Base-by-base conservation (phyloP, 2,888 invertebrate species). In the Dasysyrphus tricinctus region DNA sequence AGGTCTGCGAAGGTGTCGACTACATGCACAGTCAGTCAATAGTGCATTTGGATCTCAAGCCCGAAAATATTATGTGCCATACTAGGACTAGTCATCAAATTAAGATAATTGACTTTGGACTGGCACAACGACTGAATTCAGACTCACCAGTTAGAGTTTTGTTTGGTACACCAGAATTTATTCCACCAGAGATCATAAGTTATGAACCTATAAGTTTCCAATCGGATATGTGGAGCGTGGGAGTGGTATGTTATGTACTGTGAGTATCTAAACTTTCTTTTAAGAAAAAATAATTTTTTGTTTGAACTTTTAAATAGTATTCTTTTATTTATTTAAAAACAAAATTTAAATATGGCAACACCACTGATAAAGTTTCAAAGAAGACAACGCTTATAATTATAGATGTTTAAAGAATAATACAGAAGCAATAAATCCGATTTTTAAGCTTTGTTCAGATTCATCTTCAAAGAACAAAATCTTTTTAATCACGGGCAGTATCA, bases 141-240 rank as follows among this genome's bases (percentile, higher is more conserved):
- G 94, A 94, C 86, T 94, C 94, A n/a, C 95, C 95, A 1, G 93
- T 95, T 12, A 93, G 96, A 75, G 96, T 96, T 1, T 93, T 98
- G 8, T 97, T 97, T 89, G 98, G 98, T 0, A 98, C 98, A 0
- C 97, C 97, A 0, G 98, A 98, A 92, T 98, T 98, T 90, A 96
- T 98, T 88, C 96, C 98, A 0, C 98, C 98, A 0, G 98, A 98
- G 93, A 96, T 98, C 59, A 96, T 98, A 85, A 97, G 96, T 92
- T 98, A 97, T 91, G 98, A 98, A 90, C 96, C 96, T 0, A 96
- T 98, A 61, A 96, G 96, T 63, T 95, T 96, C 9, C 94, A 96
- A 76, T 96, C 97, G 3, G 98, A 98, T 91, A 98, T 98, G 97
- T 98, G 98, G 98, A 97, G 97, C 89, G 94, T 98, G 54, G 98